These are phyloP conservation scores for Drosophila dunni DNA, from an alignment of 1,140 invertebrate genomes.

Conservation along the genomic window DNA sequence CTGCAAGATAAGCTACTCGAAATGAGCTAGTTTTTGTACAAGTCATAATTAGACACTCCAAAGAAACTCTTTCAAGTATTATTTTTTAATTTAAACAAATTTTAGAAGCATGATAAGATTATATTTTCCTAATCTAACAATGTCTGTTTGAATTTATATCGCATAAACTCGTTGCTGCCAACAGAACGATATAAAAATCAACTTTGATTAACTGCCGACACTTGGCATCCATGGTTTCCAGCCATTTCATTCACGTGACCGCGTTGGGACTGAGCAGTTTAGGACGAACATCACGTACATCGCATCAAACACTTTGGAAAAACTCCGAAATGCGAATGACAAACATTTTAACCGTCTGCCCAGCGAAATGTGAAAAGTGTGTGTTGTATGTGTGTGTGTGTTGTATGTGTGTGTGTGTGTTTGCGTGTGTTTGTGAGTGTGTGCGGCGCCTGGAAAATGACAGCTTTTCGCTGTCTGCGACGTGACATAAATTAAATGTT, in stretches of 20 bases:
- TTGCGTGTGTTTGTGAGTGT: background rate
- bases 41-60: too few species aligned
- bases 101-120: too few species aligned
- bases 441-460: constrained; percentile 28
- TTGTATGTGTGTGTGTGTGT: too few species aligned
- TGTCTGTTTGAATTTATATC: background rate
- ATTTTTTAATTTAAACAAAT: background rate
- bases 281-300: constrained; percentile 68
- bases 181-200: constrained; percentile 26
- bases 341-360: constrained; percentile 47
- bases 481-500: constrained; percentile 74
- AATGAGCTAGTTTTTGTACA: too few species aligned
- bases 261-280: constrained; percentile 55
- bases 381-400: too few species aligned
- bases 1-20: too few species aligned
- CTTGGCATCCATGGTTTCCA: constrained; percentile 33
- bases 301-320: constrained; percentile 68
- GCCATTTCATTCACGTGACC: constrained; percentile 56
- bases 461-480: constrained; percentile 42
- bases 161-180: background rate
- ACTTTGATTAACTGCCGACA: constrained; percentile 55
- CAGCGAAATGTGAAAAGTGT: background rate
- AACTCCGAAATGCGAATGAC: constrained; percentile 52
- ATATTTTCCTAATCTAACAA: background rate
- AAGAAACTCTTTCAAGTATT: background rate